These are phyloP conservation scores for Collichthys lucidus DNA, from an alignment of 2,113 vertebrate genomes.

Conservation along the genomic window DNA sequence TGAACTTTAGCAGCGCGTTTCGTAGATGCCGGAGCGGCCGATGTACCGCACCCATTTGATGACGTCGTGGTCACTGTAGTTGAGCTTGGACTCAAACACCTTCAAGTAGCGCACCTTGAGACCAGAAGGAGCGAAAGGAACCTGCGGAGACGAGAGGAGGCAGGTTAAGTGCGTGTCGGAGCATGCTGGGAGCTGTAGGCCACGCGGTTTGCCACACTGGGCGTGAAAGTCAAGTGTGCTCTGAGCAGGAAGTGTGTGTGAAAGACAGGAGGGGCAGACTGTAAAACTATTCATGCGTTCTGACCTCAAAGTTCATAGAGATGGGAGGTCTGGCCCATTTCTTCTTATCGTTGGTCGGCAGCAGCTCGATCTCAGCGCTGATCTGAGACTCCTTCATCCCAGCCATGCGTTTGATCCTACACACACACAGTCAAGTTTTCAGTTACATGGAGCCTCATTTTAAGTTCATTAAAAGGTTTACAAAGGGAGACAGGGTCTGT, in stretches of 20 bases:
- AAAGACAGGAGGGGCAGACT: neutral
- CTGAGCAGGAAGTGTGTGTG: slow-evolving; percentile 9
- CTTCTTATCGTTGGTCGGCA: slow-evolving; percentile 99
- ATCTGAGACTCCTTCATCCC: slow-evolving; percentile 99
- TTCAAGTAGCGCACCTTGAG: slow-evolving; percentile 99
- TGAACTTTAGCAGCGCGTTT: slow-evolving; percentile 95
- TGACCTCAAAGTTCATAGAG: slow-evolving; percentile 99
- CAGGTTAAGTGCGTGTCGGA: slow-evolving; percentile 1
- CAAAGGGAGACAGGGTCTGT: neutral
- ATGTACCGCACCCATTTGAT: slow-evolving; percentile 99
- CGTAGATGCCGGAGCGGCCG: slow-evolving; percentile 97
- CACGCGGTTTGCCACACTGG: neutral
- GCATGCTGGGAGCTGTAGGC: slow-evolving; percentile 20
- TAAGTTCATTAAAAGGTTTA: too few relatives aligned
- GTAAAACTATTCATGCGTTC: neutral
- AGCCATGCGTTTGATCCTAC: slow-evolving; percentile 98
- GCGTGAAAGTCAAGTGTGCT: neutral
- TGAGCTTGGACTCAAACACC: slow-evolving; percentile 99
- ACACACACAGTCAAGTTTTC: slow-evolving; percentile 1
- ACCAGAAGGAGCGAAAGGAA: slow-evolving; percentile 97
- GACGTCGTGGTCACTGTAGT: slow-evolving; percentile 99
- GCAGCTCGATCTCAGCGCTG: slow-evolving; percentile 98
- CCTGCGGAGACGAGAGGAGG: slow-evolving; percentile 78
- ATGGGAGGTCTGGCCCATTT: slow-evolving; percentile 99
- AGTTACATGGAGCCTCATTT: neutral